Percentiles rank a stretch among this genome's conserved stretches.
phyloP scores from a whole-genome alignment of 30 jellyfish, hydroid and myxozoan genomes.

The Aurelia aurita region DNA sequence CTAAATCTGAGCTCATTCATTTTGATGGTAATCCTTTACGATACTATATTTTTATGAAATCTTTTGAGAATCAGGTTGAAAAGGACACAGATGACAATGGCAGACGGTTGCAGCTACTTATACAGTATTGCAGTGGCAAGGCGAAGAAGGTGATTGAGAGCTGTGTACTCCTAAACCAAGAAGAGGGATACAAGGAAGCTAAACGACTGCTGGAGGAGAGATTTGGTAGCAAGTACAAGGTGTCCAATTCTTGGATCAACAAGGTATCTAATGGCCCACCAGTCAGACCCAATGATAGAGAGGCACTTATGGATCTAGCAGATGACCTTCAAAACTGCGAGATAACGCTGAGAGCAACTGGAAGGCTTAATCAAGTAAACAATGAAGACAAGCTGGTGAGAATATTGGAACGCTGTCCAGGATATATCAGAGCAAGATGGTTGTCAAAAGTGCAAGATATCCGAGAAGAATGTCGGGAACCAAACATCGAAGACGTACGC shows the following conservation, averaged over 20 bases:
- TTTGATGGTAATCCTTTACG: conserved; percentile 57
- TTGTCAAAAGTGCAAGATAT: conserved; percentile 49
- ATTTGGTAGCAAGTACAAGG: conserved; percentile 61
- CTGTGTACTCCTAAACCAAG: conserved; percentile 20
- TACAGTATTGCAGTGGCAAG: conserved; percentile 50
- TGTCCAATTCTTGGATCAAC: conserved; percentile 54
- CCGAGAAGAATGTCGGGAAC: conserved; percentile 45
- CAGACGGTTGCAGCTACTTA: conserved; percentile 40
- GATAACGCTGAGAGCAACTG: conserved; percentile 64
- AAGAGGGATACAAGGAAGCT: conserved; percentile 56
- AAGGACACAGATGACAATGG: conserved; percentile 60
- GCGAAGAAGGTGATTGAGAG: conserved; percentile 38
- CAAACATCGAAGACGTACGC: conserved; percentile 56
- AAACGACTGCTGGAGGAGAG: conserved; percentile 49
- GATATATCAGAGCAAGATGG: conserved; percentile 65
- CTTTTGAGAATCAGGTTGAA: conserved; percentile 44
- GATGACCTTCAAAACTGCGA: conserved; percentile 64
- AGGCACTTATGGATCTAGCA: conserved; percentile 58
- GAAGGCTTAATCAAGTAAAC: conserved; percentile 56
- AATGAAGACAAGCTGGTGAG: conserved; percentile 63
- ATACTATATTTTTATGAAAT: conserved; percentile 27
- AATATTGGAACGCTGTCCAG: conserved; percentile 66
- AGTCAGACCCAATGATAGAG: conserved; percentile 55
- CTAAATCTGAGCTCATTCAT: conserved; percentile 41
- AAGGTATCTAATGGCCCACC: conserved; percentile 55